Conservation (phyloP, 2,113 vertebrate genomes). For the Sceloporus tristichus region DNA sequence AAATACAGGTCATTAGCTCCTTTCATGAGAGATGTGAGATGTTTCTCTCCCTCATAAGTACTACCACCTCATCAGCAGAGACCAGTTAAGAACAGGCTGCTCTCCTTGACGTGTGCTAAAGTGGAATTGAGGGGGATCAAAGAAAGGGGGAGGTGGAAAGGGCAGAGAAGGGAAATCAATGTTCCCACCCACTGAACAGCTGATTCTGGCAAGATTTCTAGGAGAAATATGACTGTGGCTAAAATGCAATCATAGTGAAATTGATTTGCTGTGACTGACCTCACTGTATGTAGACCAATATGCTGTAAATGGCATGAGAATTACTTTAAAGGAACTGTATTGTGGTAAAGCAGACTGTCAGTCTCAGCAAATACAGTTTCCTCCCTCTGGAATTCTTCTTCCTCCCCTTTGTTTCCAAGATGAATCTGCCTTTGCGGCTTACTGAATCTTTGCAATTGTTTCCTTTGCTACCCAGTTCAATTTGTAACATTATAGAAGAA, state of each 20-base stretch:
- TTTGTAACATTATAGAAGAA: not conserved
- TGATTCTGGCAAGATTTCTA: constrained; percentile 63
- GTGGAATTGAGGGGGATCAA: constrained; percentile 32
- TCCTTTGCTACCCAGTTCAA: constrained; percentile 19
- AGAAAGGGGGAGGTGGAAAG: constrained; percentile 12
- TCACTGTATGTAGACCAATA: constrained; percentile 54
- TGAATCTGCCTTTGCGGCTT: not conserved
- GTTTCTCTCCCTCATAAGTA: constrained; percentile 14
- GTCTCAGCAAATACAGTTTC: constrained; percentile 19
- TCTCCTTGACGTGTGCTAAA: constrained; percentile 31
- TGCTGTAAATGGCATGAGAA: constrained; percentile 49
- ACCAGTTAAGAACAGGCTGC: constrained; percentile 33
- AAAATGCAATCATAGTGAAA: constrained; percentile 65
- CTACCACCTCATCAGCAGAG: constrained; percentile 26
- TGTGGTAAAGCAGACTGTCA: constrained; percentile 45
- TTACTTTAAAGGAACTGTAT: constrained; percentile 49
- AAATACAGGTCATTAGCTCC: constrained; percentile 52
- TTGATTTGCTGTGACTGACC: constrained; percentile 60
- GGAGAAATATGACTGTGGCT: constrained; percentile 51
- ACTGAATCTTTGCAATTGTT: constrained; percentile 7
- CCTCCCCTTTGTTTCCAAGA: not conserved
- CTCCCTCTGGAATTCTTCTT: not conserved
- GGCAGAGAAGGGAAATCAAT: constrained; percentile 46
- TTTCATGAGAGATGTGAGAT: constrained; percentile 10
- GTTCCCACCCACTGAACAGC: constrained; percentile 52